phyloP scores from a whole-genome alignment of 2,888 invertebrate species.

The Synergus japonicus region DNA sequence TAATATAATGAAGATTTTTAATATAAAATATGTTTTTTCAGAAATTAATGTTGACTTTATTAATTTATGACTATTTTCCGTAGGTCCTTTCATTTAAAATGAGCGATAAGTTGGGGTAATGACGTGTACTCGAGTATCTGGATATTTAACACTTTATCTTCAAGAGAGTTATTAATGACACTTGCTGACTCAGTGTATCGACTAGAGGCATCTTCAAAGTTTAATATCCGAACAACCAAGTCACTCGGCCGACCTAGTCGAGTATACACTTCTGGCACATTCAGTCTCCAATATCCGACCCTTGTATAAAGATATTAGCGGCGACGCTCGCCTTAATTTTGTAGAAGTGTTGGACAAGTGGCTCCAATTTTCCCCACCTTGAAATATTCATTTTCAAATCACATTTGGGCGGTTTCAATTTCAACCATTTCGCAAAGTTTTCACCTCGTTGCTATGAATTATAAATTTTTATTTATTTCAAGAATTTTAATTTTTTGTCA shows the following conservation, averaged over 20 bases:
- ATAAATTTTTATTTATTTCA: too few species aligned
- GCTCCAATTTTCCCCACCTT: background rate
- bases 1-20: too few species aligned
- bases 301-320: constrained; percentile 1
- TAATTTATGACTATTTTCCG: constrained; percentile 1
- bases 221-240: constrained; percentile 72
- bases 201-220: constrained; percentile 69
- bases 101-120: constrained; percentile 57
- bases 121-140: constrained; percentile 58
- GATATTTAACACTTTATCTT: constrained; percentile 71
- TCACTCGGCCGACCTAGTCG: constrained; percentile 61
- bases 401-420: background rate
- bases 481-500: too few species aligned
- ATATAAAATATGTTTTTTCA: too few species aligned
- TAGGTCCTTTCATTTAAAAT: background rate
- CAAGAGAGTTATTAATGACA: constrained; percentile 72
- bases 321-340: background rate
- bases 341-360: constrained; percentile 5
- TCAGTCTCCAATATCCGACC: constrained; percentile 20
- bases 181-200: constrained; percentile 70
- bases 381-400: constrained; percentile 2
- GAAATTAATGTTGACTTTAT: background rate
- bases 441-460: background rate
- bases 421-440: background rate
- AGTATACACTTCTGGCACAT: constrained; percentile 40